phyloP scores from a whole-genome alignment of 1,140 invertebrate species.

The Paraescarpia echinospica region DNA sequence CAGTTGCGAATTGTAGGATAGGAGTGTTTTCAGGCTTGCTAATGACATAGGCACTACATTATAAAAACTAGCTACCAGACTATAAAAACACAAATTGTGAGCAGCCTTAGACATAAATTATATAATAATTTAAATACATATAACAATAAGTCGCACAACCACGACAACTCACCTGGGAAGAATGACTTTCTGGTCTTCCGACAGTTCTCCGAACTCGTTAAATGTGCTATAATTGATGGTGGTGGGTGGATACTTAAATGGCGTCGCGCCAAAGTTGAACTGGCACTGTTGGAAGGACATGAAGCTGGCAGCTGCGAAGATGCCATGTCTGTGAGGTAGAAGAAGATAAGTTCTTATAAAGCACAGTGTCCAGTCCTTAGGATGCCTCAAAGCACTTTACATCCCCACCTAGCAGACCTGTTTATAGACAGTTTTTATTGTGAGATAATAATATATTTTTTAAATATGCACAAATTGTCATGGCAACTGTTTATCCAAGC shows the following conservation, averaged over 20 bases:
- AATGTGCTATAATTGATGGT: constrained; percentile 71
- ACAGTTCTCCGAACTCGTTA: constrained; percentile 75
- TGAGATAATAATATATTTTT: neutral
- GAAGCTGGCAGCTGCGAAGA: constrained; percentile 91
- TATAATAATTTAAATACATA: no score
- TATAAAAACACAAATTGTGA: neutral
- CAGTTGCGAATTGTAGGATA: neutral
- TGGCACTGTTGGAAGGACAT: constrained; percentile 94
- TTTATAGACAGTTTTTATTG: neutral
- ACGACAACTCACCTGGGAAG: constrained; percentile 31
- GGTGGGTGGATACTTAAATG: constrained; percentile 78
- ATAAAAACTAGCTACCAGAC: neutral
- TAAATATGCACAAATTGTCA: neutral
- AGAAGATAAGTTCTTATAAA: neutral
- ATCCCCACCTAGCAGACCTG: neutral
- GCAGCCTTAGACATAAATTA: neutral
- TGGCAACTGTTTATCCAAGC: neutral
- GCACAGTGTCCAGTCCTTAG: neutral
- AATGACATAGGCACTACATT: no score
- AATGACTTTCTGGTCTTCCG: constrained; percentile 53
- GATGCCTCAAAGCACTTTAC: neutral
- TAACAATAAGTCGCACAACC: neutral
- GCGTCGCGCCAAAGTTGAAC: constrained; percentile 87
- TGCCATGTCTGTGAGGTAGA: constrained; percentile 70
- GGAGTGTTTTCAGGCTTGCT: neutral